Conservation (phyloP, 2,113 vertebrate species). For the Spheniscus mendiculus region DNA sequence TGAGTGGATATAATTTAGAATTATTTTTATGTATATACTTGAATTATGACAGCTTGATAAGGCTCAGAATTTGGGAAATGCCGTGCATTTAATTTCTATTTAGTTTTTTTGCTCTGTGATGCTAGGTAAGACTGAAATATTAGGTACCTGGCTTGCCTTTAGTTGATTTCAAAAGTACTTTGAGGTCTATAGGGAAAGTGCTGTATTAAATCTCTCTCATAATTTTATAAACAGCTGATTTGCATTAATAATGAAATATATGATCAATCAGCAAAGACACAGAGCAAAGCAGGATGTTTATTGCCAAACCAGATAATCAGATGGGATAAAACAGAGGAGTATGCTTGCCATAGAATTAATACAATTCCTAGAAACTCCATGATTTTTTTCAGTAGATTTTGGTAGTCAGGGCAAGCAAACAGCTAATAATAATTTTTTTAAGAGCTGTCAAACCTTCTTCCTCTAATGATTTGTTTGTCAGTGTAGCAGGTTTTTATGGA, state of each 20-base stretch:
- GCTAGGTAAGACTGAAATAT: neutral
- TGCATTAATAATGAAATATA: neutral
- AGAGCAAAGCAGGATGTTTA: neutral
- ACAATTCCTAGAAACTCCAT: neutral
- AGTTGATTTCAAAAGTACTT: neutral
- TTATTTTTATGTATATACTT: neutral
- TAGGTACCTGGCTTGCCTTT: neutral
- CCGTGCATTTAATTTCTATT: neutral
- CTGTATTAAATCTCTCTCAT: neutral
- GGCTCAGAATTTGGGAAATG: neutral
- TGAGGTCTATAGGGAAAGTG: neutral
- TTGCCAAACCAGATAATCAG: neutral
- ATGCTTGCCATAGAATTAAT: neutral
- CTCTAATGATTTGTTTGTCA: neutral
- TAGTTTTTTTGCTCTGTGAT: neutral
- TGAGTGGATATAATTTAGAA: neutral
- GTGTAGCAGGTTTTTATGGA: neutral
- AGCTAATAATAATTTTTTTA: neutral
- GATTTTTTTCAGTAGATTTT: neutral
- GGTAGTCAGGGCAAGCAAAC: neutral
- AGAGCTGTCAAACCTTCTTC: neutral
- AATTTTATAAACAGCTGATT: neutral
- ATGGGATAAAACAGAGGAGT: neutral
- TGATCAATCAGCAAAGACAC: neutral
- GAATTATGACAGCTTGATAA: neutral